Percentiles rank a stretch among this genome's conserved stretches.
Conservation (phyloP, 2,797 vertebrate species). For the Coregonus sp. region DNA sequence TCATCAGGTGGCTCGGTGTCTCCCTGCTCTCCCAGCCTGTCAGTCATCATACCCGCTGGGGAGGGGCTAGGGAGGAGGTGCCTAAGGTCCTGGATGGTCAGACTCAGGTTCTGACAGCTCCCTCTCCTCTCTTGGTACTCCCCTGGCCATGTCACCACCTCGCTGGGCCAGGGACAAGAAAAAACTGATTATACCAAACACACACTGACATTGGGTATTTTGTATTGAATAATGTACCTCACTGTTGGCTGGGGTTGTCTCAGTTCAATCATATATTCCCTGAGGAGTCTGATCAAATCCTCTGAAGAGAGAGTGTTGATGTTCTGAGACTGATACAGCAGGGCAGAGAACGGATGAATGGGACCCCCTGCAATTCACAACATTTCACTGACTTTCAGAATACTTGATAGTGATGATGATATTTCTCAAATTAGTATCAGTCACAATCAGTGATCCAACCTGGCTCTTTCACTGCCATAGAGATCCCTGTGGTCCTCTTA, state of each 20-base stretch:
- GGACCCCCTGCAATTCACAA: slow-evolving; percentile 26
- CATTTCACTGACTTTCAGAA: not conserved
- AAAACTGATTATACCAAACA: not conserved
- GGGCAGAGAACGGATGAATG: slow-evolving; percentile 58
- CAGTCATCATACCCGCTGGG: slow-evolving; percentile 14
- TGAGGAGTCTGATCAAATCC: slow-evolving; percentile 54
- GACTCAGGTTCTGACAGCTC: slow-evolving; percentile 32
- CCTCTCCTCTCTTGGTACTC: slow-evolving; percentile 24
- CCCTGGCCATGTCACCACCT: slow-evolving; percentile 45
- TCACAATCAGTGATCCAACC: slow-evolving; percentile 29
- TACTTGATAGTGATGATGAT: not conserved
- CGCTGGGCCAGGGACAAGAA: slow-evolving; percentile 31
- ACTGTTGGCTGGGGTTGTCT: slow-evolving; percentile 36
- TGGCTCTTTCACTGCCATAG: slow-evolving; percentile 13
- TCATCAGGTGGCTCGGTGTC: not conserved
- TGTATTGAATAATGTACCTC: slow-evolving; percentile 40
- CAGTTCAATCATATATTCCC: slow-evolving; percentile 46
- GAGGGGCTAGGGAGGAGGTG: slow-evolving; percentile 40
- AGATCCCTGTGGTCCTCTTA: not conserved
- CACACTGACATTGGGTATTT: not conserved
- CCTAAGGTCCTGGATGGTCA: slow-evolving; percentile 34
- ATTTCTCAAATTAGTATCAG: not conserved
- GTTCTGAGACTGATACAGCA: slow-evolving; percentile 52
- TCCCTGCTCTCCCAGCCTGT: slow-evolving; percentile 9
- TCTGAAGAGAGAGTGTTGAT: slow-evolving; percentile 37